Percentiles rank a stretch among this genome's conserved stretches.
Conservation (phyloP, 2,113 vertebrate species). For the Electrona antarctica region DNA sequence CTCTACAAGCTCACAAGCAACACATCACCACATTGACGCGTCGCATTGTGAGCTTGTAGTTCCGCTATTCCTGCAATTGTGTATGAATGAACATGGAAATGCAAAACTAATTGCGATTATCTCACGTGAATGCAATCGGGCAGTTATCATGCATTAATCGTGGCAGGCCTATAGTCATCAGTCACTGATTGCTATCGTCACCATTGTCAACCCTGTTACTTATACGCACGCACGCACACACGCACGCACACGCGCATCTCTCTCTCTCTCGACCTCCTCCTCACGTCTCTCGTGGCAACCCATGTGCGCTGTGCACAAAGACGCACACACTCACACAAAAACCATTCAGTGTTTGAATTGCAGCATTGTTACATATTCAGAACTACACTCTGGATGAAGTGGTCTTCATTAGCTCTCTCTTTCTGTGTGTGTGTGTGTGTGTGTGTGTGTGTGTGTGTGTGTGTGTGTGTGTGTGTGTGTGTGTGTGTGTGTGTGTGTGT, state of each 20-base stretch:
- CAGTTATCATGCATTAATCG: not conserved
- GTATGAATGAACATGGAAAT: no score
- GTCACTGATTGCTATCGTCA: constrained; percentile 11
- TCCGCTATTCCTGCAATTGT: no score
- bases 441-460: constrained; percentile 14
- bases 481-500: constrained; percentile 31
- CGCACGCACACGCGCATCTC: not conserved
- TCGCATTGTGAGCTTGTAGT: no score
- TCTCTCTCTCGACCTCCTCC: no score
- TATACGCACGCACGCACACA: not conserved
- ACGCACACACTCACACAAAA: not conserved
- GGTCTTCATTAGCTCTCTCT: constrained; percentile 11
- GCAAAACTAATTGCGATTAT: no score
- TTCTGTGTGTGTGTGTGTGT: constrained; percentile 28
- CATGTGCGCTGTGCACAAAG: not conserved
- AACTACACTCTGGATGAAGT: constrained; percentile 11
- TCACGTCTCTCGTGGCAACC: not conserved
- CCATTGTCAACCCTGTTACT: not conserved
- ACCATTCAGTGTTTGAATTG: not conserved
- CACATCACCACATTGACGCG: no score
- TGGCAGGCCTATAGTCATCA: constrained; percentile 33
- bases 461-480: constrained; percentile 15
- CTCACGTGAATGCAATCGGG: no score
- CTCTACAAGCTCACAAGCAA: no score
- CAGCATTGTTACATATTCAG: constrained; percentile 2